These are phyloP conservation scores for Cochlearius cochlearius DNA, from an alignment of 2,113 vertebrate genomes.

Conservation along the genomic window DNA sequence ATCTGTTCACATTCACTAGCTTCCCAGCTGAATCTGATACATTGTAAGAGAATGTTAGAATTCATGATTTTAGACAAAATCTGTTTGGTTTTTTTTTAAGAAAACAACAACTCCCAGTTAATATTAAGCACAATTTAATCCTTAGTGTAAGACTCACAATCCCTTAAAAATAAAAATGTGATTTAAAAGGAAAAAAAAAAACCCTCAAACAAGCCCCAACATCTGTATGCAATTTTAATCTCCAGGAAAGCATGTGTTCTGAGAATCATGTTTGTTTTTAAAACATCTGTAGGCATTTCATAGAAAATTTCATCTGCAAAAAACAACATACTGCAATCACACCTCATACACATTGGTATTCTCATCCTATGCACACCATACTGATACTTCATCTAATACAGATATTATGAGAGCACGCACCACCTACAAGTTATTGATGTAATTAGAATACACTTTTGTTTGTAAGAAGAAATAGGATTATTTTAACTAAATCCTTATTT, in stretches of 20 bases:
- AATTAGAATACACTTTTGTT: background rate
- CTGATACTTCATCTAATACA: background rate
- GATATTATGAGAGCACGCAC: background rate
- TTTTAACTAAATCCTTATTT: background rate
- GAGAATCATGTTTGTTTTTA: constrained; percentile 19
- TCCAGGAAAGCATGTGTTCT: constrained; percentile 7
- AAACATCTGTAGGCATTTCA: constrained; percentile 44
- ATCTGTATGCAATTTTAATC: constrained; percentile 30
- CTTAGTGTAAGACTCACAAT: background rate
- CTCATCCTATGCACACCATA: background rate
- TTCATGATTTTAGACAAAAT: background rate
- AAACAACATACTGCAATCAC: background rate
- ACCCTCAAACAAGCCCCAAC: background rate
- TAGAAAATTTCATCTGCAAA: background rate
- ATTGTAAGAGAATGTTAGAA: background rate
- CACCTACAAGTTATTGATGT: background rate
- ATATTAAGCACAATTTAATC: background rate
- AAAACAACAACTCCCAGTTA: background rate
- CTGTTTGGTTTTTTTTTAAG: background rate
- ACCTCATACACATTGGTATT: background rate
- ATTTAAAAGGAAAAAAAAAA: background rate
- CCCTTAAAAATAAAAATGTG: background rate
- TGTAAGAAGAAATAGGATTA: background rate
- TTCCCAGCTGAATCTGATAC: background rate
- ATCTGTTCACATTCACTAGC: constrained; percentile 30